Conservation (phyloP, 2,888 invertebrate species). For the Drosophila testacea region DNA sequence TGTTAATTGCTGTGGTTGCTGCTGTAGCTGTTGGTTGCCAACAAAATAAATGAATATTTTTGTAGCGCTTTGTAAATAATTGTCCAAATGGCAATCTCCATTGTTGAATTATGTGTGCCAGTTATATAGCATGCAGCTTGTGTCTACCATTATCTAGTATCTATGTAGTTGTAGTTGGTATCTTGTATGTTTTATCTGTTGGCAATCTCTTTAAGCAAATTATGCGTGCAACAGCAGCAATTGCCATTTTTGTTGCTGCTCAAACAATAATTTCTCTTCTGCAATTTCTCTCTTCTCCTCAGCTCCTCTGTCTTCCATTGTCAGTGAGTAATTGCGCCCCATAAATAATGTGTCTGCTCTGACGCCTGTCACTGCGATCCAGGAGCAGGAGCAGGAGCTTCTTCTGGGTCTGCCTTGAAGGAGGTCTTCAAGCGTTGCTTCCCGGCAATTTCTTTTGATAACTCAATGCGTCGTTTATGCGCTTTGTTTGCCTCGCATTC, state of each 20-base stretch:
- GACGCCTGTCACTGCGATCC: slow-evolving; percentile 49
- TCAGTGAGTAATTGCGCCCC: slow-evolving; percentile 61
- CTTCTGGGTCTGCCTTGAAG: slow-evolving; percentile 6
- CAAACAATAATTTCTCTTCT: slow-evolving; percentile 15
- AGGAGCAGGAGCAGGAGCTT: not conserved
- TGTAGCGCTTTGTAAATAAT: slow-evolving; percentile 55
- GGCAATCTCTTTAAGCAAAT: slow-evolving; percentile 27
- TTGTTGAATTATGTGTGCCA: slow-evolving; percentile 36
- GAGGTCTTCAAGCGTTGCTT: slow-evolving; percentile 44
- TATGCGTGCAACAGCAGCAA: slow-evolving; percentile 13
- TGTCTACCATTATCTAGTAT: slow-evolving; percentile 4
- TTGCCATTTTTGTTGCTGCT: slow-evolving; percentile 34
- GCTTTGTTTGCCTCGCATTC: slow-evolving; percentile 69
- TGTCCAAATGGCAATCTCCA: slow-evolving; percentile 47
- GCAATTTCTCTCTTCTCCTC: slow-evolving; percentile 2
- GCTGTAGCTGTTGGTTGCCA: slow-evolving; percentile 37
- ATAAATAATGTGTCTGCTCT: slow-evolving; percentile 68
- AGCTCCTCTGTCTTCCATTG: not conserved
- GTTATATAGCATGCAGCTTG: slow-evolving; percentile 12
- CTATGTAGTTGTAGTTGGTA: not conserved
- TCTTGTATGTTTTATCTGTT: slow-evolving; percentile 23
- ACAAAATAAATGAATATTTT: slow-evolving; percentile 65
- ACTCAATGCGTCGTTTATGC: slow-evolving; percentile 73
- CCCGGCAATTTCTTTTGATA: slow-evolving; percentile 65
- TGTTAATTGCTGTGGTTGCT: slow-evolving; percentile 75